Evolutionary conservation across 1,140 invertebrate genomes (phyloP).

Genomic region (Agrypnia vestita): DNA sequence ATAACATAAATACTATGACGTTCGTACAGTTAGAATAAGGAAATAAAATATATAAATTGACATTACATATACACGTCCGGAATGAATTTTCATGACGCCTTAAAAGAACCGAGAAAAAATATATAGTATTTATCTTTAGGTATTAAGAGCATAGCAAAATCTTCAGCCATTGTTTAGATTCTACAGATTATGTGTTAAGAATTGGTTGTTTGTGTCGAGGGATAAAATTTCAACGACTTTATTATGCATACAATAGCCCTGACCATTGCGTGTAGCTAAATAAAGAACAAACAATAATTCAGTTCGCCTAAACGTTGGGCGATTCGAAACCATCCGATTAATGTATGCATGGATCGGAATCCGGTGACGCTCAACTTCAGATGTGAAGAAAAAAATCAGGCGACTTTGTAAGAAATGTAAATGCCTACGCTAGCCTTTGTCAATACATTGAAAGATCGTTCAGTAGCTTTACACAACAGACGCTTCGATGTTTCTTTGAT

Average conservation of each 20-base stretch:
- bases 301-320: constrained; percentile 3
- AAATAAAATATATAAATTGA: too few species aligned
- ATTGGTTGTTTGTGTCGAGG: not conserved
- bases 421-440: too few species aligned
- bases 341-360: constrained; percentile 22
- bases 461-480: too few species aligned
- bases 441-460: too few species aligned
- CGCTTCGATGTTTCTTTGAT: too few species aligned
- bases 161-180: too few species aligned
- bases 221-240: not conserved
- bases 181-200: too few species aligned
- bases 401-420: constrained; percentile 5
- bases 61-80: too few species aligned
- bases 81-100: not conserved
- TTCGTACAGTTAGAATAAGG: too few species aligned
- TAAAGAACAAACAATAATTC: constrained; percentile 29
- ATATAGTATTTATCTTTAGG: not conserved
- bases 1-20: too few species aligned
- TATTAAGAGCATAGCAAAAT: not conserved
- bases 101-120: not conserved
- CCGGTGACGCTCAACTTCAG: constrained; percentile 10
- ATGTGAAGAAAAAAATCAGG: not conserved
- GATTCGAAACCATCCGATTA: constrained; percentile 25
- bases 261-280: constrained; percentile 15
- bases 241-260: constrained; percentile 18